Evolutionary conservation across 2,113 vertebrate genomes (phyloP), one percentile per base, ranked within the genome.

Genomic region (Oostethus manadensis): DNA sequence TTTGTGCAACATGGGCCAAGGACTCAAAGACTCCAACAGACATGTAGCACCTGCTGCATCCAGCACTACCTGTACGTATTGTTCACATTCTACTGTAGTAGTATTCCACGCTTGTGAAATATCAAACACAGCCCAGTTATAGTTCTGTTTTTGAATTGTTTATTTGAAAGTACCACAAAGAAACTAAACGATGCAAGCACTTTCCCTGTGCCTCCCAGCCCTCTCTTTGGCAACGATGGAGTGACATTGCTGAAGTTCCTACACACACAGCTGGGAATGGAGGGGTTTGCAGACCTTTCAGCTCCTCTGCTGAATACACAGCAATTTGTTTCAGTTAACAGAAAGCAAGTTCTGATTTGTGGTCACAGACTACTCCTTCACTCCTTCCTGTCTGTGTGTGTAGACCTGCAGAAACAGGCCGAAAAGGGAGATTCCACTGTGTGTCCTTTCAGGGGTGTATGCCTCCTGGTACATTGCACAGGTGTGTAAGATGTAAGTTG

Each of bases 401-500:
- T 86, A 90, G 85, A 88, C 89, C 81, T 83, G 71, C 88, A 89
- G 86, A 92, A 88, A 85, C 89, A 89, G 89, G 79, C 88, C 88
- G 86, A 90, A 90, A 92, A 89, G 90, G 88, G 89, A 86, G 84
- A 90, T 82, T 88, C 91, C 92, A 94, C 90, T 94, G 90, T 94
- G 92, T 91, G 89, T 89, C 92, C 79, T 89, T 93, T 92, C 89
- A 89, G 91, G 89, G 88, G 90, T 90, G 89, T 91, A 92, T 89
- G 91, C 92, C 92, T 93, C 92, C 90, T 85, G 89, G 89, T 92
- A 91, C 89, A 91, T 92, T 92, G 91, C 91, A 94, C 90, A 93
- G 91, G 92, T 91, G 88, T 93, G 90, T 93, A 93, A 91, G 92
- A 92, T 89, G 93, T 93, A 93, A 93, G 92, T 93, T 94, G 91